Conservation (phyloP, 23 tunicate species). For the Botrylloides violaceus region DNA sequence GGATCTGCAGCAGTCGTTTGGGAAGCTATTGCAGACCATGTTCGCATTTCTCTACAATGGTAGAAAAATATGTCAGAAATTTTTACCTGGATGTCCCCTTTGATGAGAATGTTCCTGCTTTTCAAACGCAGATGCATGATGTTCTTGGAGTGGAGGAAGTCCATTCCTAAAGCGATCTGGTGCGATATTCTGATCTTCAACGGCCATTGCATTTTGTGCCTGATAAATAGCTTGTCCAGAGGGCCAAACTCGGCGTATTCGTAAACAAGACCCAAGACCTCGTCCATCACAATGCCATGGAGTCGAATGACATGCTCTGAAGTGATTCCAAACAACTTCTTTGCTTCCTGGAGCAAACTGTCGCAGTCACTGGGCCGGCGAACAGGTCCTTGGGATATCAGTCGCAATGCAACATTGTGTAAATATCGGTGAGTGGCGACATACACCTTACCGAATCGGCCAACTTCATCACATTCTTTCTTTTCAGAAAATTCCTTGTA, state of each 20-base stretch:
- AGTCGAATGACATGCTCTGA: conserved; percentile 25
- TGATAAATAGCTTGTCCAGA: conserved; percentile 17
- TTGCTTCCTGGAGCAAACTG: conserved; percentile 31
- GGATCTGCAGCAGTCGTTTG: neutral
- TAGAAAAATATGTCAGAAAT: neutral
- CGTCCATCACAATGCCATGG: conserved; percentile 43
- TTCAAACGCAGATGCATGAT: conserved; percentile 14
- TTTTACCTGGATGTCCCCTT: conserved; percentile 1
- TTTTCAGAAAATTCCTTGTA: neutral
- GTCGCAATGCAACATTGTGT: conserved; percentile 12
- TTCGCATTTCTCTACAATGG: neutral
- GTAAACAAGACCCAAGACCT: conserved; percentile 34
- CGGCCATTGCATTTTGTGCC: conserved; percentile 26
- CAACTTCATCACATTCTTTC: neutral
- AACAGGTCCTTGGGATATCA: neutral
- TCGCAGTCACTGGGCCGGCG: neutral
- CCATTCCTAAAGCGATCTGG: conserved; percentile 21
- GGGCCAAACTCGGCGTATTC: conserved; percentile 54
- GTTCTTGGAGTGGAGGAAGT: neutral
- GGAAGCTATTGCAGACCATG: neutral
- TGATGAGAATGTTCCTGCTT: conserved; percentile 4
- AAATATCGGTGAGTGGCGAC: neutral
- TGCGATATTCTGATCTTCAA: conserved; percentile 29
- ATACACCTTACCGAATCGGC: conserved; percentile 11
- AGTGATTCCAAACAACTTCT: neutral